These are phyloP conservation scores for Notiomystis cincta DNA, from an alignment of 2,113 vertebrate species.

Conservation along the genomic window DNA sequence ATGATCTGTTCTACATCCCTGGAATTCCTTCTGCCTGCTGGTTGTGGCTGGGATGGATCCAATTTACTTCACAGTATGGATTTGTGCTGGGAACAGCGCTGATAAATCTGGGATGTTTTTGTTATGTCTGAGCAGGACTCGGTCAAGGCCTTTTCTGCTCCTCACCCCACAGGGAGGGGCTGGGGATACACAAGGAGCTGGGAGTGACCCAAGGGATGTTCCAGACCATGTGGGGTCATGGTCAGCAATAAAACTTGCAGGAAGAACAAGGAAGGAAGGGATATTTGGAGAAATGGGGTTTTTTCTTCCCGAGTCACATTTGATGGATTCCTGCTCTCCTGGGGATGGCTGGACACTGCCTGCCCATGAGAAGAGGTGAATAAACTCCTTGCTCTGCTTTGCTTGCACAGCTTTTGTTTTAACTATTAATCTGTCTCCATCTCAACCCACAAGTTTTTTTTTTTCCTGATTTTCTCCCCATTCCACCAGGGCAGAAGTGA, in stretches of 20 bases:
- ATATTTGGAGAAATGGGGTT: not conserved
- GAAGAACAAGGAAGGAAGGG: not conserved
- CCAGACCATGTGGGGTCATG: not conserved
- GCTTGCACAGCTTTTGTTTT: not conserved
- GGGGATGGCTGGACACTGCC: not conserved
- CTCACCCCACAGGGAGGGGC: fast-evolving
- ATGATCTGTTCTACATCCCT: not conserved
- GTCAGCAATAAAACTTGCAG: not conserved
- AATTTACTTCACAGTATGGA: not conserved
- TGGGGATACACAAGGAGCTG: not conserved
- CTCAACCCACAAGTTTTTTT: not conserved
- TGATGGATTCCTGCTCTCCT: not conserved
- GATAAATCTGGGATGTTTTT: not conserved
- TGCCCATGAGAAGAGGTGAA: not conserved
- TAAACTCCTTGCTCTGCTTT: not conserved
- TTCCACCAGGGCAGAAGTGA: not conserved
- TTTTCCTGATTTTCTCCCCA: not conserved
- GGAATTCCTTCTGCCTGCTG: not conserved
- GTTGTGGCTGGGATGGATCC: not conserved
- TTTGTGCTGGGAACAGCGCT: not conserved
- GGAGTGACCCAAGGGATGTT: not conserved
- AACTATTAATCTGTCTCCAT: not conserved
- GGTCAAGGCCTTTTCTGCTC: fast-evolving
- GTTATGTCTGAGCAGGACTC: not conserved
- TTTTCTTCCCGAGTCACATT: not conserved